Evolutionary conservation across 2,888 invertebrate genomes (phyloP).

Genomic region (Platycnemis pennipes): DNA sequence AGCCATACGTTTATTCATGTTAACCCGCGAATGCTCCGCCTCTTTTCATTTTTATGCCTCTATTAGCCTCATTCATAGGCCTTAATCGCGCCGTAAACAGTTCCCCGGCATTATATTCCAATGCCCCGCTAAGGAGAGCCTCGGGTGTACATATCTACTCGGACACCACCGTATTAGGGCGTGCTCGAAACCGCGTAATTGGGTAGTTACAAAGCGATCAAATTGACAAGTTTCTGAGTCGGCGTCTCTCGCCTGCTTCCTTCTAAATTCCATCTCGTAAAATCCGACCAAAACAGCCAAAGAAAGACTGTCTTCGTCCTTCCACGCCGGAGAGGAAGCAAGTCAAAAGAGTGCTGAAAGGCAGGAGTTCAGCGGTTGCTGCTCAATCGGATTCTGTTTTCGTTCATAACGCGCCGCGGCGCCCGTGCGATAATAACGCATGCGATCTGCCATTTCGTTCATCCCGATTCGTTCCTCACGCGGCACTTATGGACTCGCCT

Average conservation of each 20-base stretch:
- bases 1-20: background rate
- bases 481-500: background rate
- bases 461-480: background rate
- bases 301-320: background rate
- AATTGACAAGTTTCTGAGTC: background rate
- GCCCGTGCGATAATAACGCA: too few species aligned
- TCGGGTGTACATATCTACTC: background rate
- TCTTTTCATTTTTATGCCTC: background rate
- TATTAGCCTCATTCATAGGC: background rate
- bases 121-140: background rate
- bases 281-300: background rate
- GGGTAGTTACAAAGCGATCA: conserved; percentile 13
- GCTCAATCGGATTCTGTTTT: background rate
- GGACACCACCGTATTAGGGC: background rate
- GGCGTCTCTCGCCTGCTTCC: background rate
- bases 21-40: background rate
- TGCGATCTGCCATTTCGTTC: background rate
- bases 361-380: background rate
- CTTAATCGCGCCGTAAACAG: background rate
- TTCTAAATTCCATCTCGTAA: background rate
- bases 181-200: background rate
- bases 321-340: background rate
- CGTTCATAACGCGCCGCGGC: background rate
- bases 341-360: background rate
- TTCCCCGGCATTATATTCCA: background rate